Percentiles rank a stretch among this genome's conserved stretches.
phyloP scores from a whole-genome alignment of 53 echinoderm and acorn worm species.

The Holothuria scabra region DNA sequence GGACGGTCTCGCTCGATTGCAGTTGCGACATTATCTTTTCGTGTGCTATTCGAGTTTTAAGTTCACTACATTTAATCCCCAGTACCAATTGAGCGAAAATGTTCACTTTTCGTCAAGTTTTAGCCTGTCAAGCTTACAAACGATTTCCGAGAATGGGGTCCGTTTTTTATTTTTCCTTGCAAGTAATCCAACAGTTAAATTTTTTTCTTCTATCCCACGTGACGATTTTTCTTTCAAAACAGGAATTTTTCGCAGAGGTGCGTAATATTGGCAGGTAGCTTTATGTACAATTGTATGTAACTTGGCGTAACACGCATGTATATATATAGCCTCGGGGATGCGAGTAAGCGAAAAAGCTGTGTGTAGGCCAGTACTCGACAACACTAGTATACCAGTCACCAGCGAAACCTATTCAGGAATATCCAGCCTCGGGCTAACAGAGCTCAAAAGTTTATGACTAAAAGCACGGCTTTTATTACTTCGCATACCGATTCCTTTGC shows the following conservation, averaged over 20 bases:
- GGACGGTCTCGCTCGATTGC: slow-evolving; percentile 36
- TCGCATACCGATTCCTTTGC: no score
- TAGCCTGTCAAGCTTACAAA: no score
- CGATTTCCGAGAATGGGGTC: no score
- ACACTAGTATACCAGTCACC: no score
- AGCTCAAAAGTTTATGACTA: slow-evolving; percentile 18
- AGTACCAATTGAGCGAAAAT: slow-evolving; percentile 37
- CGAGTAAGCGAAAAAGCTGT: not conserved
- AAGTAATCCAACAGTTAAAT: no score
- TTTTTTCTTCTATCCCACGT: no score
- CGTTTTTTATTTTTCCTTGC: no score
- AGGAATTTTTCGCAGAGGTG: not conserved
- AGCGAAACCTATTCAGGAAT: no score
- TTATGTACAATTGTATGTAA: not conserved
- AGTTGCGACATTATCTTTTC: slow-evolving; percentile 9
- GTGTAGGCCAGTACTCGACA: no score
- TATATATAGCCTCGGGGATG: slow-evolving; percentile 41
- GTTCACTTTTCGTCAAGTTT: no score
- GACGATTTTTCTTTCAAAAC: not conserved
- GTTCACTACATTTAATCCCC: not conserved
- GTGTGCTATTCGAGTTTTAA: not conserved
- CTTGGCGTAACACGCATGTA: slow-evolving; percentile 23
- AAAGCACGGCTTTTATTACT: no score
- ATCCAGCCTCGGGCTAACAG: slow-evolving; percentile 13
- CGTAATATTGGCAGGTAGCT: slow-evolving; percentile 12